Percentiles rank a stretch among this genome's conserved stretches.
Conservation (phyloP, 2,797 vertebrate species). For the Micropoecilia bifurca region DNA sequence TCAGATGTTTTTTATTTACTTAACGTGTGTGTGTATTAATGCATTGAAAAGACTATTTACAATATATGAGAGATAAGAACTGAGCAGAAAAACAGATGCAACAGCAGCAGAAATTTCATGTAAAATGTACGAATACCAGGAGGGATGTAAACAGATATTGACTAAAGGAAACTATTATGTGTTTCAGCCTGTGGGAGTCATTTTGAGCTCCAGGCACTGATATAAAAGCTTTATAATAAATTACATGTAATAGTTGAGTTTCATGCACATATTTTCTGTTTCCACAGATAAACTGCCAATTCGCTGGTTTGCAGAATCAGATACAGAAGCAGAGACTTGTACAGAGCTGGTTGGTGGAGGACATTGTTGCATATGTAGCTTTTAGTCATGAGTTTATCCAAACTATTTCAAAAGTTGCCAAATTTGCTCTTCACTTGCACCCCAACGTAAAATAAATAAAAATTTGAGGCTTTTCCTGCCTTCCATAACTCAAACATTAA, state of each 20-base stretch:
- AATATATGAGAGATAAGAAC: no score
- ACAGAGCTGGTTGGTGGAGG: not conserved
- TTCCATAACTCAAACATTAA: not conserved
- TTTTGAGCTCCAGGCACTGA: not conserved
- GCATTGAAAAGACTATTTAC: no score
- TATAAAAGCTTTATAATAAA: not conserved
- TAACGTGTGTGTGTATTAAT: no score
- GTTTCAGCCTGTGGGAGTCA: not conserved
- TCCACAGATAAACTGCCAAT: not conserved
- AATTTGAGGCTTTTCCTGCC: not conserved
- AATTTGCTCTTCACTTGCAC: not conserved
- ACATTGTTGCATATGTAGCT: not conserved
- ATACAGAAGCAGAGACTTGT: not conserved
- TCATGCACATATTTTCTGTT: not conserved
- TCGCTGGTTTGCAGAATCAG: not conserved
- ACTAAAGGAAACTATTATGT: not conserved
- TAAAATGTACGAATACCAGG: no score
- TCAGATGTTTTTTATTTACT: no score
- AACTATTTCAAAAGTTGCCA: not conserved
- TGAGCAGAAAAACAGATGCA: no score
- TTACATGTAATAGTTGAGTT: not conserved
- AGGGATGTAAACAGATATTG: not conserved
- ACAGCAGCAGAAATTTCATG: no score
- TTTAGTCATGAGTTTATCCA: not conserved
- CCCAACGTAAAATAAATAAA: not conserved